A percentile compares a stretch with the other conserved stretches of the same genome.
Conservation (phyloP, 2,113 vertebrate genomes). For the Empidonax alnorum region DNA sequence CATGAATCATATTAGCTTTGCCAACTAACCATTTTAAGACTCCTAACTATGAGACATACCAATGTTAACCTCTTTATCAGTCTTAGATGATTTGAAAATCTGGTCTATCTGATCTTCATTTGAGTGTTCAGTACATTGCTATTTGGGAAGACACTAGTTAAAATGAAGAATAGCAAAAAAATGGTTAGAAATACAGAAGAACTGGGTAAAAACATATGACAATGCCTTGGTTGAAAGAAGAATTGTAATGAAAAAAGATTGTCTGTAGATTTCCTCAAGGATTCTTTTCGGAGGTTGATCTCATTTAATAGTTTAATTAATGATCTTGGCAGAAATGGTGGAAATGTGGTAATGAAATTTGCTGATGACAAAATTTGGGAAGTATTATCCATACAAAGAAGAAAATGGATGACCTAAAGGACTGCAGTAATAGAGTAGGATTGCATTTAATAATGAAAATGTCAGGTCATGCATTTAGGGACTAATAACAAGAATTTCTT, state of each 20-base stretch:
- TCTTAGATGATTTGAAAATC: not conserved
- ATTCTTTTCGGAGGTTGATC: not conserved
- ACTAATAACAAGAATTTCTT: not conserved
- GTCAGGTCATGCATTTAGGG: not conserved
- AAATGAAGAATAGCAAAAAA: not conserved
- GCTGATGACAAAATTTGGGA: conserved; percentile 11
- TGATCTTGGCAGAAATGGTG: conserved; percentile 20
- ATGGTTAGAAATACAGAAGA: not conserved
- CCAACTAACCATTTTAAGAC: not conserved
- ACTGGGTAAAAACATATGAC: not conserved
- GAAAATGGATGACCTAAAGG: conserved; percentile 24
- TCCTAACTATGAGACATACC: not conserved
- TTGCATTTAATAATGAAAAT: conserved; percentile 30
- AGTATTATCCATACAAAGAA: conserved; percentile 9
- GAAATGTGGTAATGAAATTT: conserved; percentile 22
- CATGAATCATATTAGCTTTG: not conserved
- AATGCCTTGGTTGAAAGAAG: not conserved
- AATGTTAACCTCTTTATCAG: not conserved
- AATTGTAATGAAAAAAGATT: not conserved
- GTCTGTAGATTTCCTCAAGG: not conserved
- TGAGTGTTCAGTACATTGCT: not conserved
- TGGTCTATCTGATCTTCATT: not conserved
- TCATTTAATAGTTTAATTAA: conserved; percentile 10
- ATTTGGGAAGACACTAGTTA: not conserved
- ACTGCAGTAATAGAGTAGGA: not conserved